These are phyloP conservation scores for Stichopus horrens DNA, from an alignment of 53 echinoderm and acorn worm genomes.

Conservation along the genomic window DNA sequence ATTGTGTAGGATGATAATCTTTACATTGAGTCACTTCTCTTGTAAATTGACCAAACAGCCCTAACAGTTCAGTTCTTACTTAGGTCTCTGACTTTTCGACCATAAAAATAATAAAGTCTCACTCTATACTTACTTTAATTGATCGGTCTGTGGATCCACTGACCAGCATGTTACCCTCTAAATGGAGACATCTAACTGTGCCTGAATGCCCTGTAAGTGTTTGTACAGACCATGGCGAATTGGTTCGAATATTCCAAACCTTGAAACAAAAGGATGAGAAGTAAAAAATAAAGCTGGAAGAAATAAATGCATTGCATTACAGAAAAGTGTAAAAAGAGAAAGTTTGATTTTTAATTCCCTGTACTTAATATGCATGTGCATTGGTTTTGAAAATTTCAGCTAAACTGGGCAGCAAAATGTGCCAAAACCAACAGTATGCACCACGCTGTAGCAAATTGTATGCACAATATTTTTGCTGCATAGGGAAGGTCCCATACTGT, in stretches of 20 bases:
- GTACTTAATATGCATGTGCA: no score
- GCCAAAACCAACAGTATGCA: no score
- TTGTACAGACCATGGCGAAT: constrained; percentile 97
- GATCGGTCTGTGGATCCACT: constrained; percentile 90
- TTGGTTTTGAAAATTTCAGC: no score
- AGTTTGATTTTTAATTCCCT: not conserved
- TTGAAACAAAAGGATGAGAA: constrained; percentile 13
- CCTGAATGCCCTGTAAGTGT: constrained; percentile 98
- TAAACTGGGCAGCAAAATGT: not conserved
- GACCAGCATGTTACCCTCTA: constrained; percentile 90
- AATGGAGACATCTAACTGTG: constrained; percentile 90
- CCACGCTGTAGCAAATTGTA: no score
- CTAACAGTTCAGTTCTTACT: not conserved
- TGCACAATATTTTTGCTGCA: not conserved
- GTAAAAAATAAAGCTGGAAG: no score
- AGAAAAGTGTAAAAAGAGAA: no score
- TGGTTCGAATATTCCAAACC: constrained; percentile 99
- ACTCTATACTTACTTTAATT: constrained; percentile 73
- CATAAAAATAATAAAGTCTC: not conserved
- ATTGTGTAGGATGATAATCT: not conserved
- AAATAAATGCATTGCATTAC: no score
- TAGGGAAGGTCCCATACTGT: not conserved
- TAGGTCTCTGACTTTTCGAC: not conserved
- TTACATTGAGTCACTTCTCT: not conserved
- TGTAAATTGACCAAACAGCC: not conserved